phyloP scores from a whole-genome alignment of 1,140 invertebrate species.

The Heliconius melpomene region DNA sequence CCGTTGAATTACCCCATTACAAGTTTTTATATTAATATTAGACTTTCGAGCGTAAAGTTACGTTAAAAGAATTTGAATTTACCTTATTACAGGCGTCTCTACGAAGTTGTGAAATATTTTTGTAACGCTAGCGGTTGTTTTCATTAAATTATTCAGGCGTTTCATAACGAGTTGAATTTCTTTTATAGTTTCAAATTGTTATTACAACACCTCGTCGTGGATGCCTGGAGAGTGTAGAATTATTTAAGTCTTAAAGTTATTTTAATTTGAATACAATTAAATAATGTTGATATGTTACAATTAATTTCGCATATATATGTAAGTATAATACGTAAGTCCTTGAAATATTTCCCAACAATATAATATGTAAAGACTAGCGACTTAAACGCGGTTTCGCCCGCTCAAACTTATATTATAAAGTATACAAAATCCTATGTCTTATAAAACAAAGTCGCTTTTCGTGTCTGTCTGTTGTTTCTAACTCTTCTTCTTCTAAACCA shows the following conservation, averaged over 20 bases:
- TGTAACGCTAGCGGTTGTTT: background rate
- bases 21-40: background rate
- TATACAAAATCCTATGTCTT: no score
- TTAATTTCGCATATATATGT: no score
- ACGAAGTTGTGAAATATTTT: background rate
- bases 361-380: no score
- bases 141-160: background rate
- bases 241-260: background rate
- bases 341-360: no score
- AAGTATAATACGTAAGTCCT: no score
- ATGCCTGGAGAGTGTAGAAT: background rate
- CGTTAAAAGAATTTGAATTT: background rate
- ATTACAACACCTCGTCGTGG: background rate
- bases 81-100: background rate
- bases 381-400: no score
- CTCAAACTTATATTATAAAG: no score
- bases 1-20: background rate
- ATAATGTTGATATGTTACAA: no score
- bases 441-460: no score
- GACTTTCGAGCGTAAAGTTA: background rate
- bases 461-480: no score
- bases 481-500: no score
- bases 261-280: background rate
- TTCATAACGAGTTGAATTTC: background rate
- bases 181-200: conserved; percentile 1